A percentile compares a stretch with the other conserved stretches of the same genome.
These are phyloP conservation scores for Oasisia sp. DNA, from an alignment of 2,888 invertebrate genomes.

Conservation along the genomic window DNA sequence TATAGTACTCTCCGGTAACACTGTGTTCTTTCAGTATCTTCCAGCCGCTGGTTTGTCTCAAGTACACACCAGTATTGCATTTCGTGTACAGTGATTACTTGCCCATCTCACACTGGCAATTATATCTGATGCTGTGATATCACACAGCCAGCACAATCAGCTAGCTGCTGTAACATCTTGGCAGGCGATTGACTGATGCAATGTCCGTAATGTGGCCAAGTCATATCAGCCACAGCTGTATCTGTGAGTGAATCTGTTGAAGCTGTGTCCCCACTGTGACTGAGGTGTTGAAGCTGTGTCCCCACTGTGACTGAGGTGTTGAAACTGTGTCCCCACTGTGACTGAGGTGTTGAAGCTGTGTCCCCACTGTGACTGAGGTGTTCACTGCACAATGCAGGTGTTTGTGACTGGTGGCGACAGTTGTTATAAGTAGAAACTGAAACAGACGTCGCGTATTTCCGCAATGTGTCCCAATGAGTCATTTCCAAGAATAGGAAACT, in stretches of 20 bases:
- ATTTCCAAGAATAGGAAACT: not conserved
- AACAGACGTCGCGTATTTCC: not conserved
- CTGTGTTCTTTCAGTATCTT: not conserved
- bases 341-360: too few relatives aligned
- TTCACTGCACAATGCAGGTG: not conserved
- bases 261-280: not conserved
- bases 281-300: not conserved
- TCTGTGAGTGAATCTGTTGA: too few relatives aligned
- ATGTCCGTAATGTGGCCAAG: too few relatives aligned
- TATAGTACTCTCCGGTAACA: not conserved
- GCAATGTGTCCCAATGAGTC: not conserved
- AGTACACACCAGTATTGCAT: not conserved
- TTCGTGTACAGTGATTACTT: not conserved
- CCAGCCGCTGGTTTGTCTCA: too few relatives aligned
- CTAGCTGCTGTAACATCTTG: not conserved
- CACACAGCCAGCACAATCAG: not conserved
- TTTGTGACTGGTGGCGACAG: not conserved
- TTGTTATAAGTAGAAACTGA: not conserved
- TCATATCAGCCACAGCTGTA: too few relatives aligned
- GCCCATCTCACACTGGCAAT: not conserved
- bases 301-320: too few relatives aligned
- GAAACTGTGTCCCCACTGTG: not conserved
- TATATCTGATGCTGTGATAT: not conserved
- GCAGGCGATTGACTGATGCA: too few relatives aligned
- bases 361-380: not conserved